Base-by-base conservation (phyloP, 1,140 invertebrate species). In the Charaxes varanes region DNA sequence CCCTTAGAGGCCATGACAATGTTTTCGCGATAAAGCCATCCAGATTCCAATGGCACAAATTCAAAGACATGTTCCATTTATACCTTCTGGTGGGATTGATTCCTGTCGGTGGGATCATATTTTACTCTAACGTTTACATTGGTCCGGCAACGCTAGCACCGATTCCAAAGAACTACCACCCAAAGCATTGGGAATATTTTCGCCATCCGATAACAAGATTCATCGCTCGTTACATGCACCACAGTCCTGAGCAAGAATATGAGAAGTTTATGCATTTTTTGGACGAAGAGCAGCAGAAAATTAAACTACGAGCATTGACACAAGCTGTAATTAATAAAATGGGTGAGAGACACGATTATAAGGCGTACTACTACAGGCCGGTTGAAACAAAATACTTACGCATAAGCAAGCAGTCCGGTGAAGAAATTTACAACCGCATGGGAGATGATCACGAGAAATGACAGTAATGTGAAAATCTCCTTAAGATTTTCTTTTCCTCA, bases 101-200 rank as follows among this genome's bases (percentile, higher is more conserved):
- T 26, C 95, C 95, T 2, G 66, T 91, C n/a, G 70, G 63, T 1
- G 53, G 87, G 0, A 35, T 92, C 4, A 87, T 92, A 4, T 78
- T 90, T 12, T 89, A 84, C 38, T 53, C 77, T 0, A 96, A 97
- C 68, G 74, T 96, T 5, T 95, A 95, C 52, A 86, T 96, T 63
- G 95, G 95, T 0, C 93, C 93, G 19, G 93, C 94, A 22, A 86
- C 87, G 48, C 80, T 97, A 6, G 60, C 87, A 3, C 88, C 90
- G 56, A 94, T 93, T 14, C 94, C 95, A n/a, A 91, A 93, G 60
- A 93, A 84, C 4, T 96, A 96, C 73, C 82, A 60, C 15, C 94
- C 94, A 1, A 89, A 95, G 70, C 79, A 92, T 60, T 95, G 91
- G 90, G 94, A 97, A 86, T 96, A 95, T 79, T 86, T 91, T 48